These are phyloP conservation scores for Amia ocellicauda DNA, from an alignment of 2,113 vertebrate genomes.

Conservation along the genomic window DNA sequence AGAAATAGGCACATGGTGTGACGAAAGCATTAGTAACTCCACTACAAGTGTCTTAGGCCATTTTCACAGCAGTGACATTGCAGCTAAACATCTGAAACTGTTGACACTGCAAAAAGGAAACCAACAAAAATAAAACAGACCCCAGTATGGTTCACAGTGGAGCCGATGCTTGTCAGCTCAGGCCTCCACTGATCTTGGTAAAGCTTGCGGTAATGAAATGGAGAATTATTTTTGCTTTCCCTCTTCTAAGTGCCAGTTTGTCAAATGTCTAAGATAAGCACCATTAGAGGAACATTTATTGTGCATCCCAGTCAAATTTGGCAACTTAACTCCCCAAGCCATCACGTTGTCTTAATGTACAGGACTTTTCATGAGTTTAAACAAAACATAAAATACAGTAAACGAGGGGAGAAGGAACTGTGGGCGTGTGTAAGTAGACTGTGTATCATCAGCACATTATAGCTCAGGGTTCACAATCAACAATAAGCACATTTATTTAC, in stretches of 20 bases:
- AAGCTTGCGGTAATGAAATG: conserved; percentile 31
- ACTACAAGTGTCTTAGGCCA: conserved; percentile 11
- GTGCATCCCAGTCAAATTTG: background rate
- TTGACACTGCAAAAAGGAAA: too few relatives aligned
- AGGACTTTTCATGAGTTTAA: conserved; percentile 13
- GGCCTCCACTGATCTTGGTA: conserved; percentile 15
- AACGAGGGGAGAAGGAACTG: background rate
- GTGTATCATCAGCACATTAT: too few relatives aligned
- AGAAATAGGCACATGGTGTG: conserved; percentile 13
- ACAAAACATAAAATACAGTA: background rate
- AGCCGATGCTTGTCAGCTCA: conserved; percentile 18
- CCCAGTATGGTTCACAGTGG: background rate
- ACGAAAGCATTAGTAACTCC: conserved; percentile 9
- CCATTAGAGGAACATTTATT: conserved; percentile 9
- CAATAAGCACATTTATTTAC: too few relatives aligned
- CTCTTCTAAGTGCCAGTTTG: conserved; percentile 19
- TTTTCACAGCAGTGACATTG: conserved; percentile 9
- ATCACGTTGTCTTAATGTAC: conserved; percentile 45
- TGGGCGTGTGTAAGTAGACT: conserved; percentile 1
- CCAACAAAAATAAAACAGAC: too few relatives aligned
- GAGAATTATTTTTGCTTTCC: conserved; percentile 7
- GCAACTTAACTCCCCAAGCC: conserved; percentile 18
- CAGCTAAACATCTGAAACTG: too few relatives aligned
- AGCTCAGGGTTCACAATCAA: too few relatives aligned
- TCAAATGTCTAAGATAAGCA: conserved; percentile 18